Conservation (phyloP, 2,113 vertebrate genomes). For the Callopanchax toddi region DNA sequence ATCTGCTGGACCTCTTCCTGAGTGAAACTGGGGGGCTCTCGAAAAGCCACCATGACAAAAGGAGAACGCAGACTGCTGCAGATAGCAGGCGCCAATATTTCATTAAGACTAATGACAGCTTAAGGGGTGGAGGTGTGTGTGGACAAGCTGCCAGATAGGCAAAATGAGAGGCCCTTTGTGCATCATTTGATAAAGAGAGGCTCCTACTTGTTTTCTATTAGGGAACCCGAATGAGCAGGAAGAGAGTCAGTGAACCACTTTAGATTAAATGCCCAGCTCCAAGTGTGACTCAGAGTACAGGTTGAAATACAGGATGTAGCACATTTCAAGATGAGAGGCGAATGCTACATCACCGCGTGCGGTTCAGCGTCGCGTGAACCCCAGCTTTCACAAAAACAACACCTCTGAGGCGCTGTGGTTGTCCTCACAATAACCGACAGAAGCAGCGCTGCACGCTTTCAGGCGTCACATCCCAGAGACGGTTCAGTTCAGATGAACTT, state of each 20-base stretch:
- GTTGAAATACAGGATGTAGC: slow-evolving; percentile 22
- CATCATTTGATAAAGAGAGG: slow-evolving; percentile 49
- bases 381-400: too few species aligned
- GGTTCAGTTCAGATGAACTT: not conserved
- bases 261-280: slow-evolving; percentile 9
- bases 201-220: slow-evolving; percentile 32
- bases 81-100: slow-evolving; percentile 34
- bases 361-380: not conserved
- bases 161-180: slow-evolving; percentile 29
- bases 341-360: not conserved
- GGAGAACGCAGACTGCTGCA: slow-evolving; percentile 7
- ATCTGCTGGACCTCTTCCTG: slow-evolving; percentile 73
- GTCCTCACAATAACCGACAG: slow-evolving; percentile 1
- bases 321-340: slow-evolving; percentile 1
- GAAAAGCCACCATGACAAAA: slow-evolving; percentile 31
- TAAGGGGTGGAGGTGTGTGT: slow-evolving; percentile 18
- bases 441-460: too few species aligned
- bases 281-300: not conserved
- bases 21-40: slow-evolving; percentile 15
- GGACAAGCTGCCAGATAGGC: slow-evolving; percentile 12
- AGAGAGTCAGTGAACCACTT: slow-evolving; percentile 21
- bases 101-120: slow-evolving; percentile 30
- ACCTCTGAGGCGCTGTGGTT: too few species aligned
- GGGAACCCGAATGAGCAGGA: slow-evolving; percentile 31
- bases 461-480: not conserved